Percentiles rank a stretch among this genome's conserved stretches.
phyloP scores from a whole-genome alignment of 1,140 invertebrate species.

The Lycorma delicatula region DNA sequence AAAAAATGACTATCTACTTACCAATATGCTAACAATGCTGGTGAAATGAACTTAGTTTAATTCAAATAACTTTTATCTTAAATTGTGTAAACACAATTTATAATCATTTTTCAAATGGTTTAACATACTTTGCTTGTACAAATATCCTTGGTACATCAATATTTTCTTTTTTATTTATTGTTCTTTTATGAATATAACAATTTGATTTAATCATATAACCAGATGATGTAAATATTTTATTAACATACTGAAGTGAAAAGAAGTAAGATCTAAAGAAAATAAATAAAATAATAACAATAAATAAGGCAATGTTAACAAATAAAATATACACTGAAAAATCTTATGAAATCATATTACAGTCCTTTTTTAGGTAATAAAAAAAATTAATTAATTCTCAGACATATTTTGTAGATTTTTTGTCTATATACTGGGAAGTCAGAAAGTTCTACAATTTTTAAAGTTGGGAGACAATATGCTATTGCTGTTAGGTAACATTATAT shows the following conservation, averaged over 20 bases:
- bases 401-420: background rate
- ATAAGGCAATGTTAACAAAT: background rate
- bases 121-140: constrained; percentile 81
- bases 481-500: too few relatives aligned
- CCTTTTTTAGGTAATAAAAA: too few relatives aligned
- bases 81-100: too few relatives aligned
- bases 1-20: too few relatives aligned
- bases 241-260: constrained; percentile 62
- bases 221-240: constrained; percentile 30
- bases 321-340: background rate
- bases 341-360: too few relatives aligned
- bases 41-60: too few relatives aligned
- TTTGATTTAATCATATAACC: constrained; percentile 62
- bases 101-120: too few relatives aligned
- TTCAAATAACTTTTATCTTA: too few relatives aligned
- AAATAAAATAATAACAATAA: constrained; percentile 11
- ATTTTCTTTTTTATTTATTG: constrained; percentile 84
- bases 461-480: too few relatives aligned
- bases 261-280: constrained; percentile 63
- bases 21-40: too few relatives aligned
- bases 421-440: background rate
- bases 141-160: constrained; percentile 85
- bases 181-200: constrained; percentile 74
- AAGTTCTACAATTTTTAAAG: too few relatives aligned
- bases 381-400: background rate